These are phyloP conservation scores for Macaca nemestrina DNA, from an alignment of 2,113 vertebrate species.

Conservation along the genomic window DNA sequence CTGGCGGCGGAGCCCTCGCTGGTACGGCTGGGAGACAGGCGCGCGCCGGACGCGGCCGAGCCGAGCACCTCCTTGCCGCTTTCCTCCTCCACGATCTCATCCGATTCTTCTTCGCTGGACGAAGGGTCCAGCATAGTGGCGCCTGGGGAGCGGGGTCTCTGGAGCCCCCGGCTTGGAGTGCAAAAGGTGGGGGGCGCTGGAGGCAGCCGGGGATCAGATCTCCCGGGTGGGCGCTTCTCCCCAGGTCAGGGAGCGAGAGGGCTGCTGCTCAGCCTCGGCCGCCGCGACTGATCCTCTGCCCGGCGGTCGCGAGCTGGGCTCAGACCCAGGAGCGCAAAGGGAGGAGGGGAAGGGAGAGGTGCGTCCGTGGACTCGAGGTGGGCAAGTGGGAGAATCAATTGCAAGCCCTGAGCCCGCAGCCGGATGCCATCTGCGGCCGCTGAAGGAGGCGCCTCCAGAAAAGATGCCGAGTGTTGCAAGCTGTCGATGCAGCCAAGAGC, in stretches of 20 bases:
- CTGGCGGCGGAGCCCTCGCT: constrained; percentile 87
- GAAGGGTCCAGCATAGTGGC: constrained; percentile 94
- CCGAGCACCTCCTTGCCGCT: constrained; percentile 88
- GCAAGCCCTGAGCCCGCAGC: constrained; percentile 64
- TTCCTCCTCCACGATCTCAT: constrained; percentile 92
- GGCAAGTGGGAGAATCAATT: constrained; percentile 53
- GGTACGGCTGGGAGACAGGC: constrained; percentile 90
- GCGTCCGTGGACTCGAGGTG: constrained; percentile 35
- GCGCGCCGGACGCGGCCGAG: constrained; percentile 86
- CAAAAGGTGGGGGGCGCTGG: constrained; percentile 50
- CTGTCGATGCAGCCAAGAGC: constrained; percentile 81
- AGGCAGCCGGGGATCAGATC: constrained; percentile 54
- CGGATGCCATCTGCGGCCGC: constrained; percentile 74
- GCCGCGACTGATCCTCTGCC: constrained; percentile 56
- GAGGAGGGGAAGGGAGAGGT: constrained; percentile 58
- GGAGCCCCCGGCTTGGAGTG: constrained; percentile 41
- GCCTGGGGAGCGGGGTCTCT: background rate
- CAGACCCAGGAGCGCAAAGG: constrained; percentile 45
- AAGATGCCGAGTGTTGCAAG: constrained; percentile 81
- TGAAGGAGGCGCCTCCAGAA: constrained; percentile 82
- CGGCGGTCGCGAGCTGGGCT: constrained; percentile 45
- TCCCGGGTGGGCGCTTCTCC: constrained; percentile 33
- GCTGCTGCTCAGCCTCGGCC: constrained; percentile 49
- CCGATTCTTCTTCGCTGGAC: constrained; percentile 96
- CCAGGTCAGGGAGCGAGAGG: constrained; percentile 20